A percentile compares a stretch with the other conserved stretches of the same genome.
Conservation (phyloP, 2,113 vertebrate species). For the Ailurus styani region DNA sequence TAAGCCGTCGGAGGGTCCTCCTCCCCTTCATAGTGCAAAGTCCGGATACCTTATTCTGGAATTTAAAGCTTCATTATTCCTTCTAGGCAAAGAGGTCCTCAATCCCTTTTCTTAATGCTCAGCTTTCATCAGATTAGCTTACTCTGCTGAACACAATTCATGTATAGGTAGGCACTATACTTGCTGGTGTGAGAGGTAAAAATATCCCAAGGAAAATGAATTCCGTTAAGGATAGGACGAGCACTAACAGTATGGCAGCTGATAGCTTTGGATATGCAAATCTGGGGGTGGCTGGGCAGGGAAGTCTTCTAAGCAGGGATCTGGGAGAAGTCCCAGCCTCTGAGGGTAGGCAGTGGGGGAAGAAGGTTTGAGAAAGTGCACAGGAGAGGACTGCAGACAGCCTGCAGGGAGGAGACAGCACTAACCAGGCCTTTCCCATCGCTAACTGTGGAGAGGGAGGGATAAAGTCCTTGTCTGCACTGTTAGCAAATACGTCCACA, state of each 20-base stretch:
- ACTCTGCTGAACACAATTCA: background rate
- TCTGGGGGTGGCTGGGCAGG: background rate
- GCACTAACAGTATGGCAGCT: background rate
- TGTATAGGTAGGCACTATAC: fast-evolving
- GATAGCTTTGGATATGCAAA: background rate
- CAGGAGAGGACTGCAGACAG: background rate
- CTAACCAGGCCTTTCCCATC: background rate
- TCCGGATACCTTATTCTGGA: background rate
- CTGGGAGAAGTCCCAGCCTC: background rate
- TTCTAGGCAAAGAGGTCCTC: background rate
- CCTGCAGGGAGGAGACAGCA: fast-evolving
- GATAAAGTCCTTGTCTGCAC: background rate
- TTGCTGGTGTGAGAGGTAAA: background rate
- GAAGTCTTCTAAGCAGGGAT: background rate
- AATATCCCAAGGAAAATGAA: background rate
- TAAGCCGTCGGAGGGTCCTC: background rate
- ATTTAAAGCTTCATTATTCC: background rate
- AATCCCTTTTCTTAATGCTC: background rate
- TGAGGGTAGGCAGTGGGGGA: background rate
- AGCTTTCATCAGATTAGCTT: background rate
- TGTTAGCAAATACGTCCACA: background rate
- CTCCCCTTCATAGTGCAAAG: background rate
- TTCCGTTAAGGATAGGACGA: background rate
- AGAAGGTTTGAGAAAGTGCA: background rate
- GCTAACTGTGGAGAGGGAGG: background rate